These are phyloP conservation scores for human (Homo sapiens) DNA, from an alignment of 2,113 vertebrate genomes.

Conservation along the genomic window DNA sequence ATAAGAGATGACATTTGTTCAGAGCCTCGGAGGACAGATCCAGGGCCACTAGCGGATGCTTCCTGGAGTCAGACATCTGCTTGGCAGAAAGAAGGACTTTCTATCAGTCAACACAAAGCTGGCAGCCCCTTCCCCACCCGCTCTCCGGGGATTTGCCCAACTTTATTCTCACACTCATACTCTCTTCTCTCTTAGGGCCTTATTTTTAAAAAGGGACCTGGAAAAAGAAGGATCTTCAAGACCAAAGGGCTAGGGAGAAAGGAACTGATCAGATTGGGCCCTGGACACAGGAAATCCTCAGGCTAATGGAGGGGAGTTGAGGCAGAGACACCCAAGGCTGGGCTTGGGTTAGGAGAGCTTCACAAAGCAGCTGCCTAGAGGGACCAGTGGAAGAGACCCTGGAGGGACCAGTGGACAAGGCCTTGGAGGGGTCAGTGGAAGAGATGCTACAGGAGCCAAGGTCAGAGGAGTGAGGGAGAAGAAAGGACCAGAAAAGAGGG, in stretches of 20 bases:
- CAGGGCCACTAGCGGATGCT: not conserved
- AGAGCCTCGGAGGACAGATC: not conserved
- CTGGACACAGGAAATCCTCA: too few relatives aligned
- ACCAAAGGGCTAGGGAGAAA: not conserved
- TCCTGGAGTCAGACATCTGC: not conserved
- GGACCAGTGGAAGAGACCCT: not conserved
- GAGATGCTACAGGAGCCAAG: not conserved
- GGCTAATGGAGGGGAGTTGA: not conserved
- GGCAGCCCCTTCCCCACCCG: fast-evolving
- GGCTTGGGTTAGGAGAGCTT: not conserved
- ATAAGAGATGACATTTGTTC: not conserved
- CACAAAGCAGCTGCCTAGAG: fast-evolving
- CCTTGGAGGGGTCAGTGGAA: not conserved
- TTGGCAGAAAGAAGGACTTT: not conserved
- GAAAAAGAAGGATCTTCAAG: not conserved
- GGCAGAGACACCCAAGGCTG: not conserved
- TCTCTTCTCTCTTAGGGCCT: not conserved
- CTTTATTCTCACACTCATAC: not conserved
- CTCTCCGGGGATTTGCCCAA: not conserved
- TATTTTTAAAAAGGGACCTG: not conserved
- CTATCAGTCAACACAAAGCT: not conserved
- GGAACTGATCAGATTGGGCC: not conserved
- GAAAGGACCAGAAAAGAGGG: not conserved
- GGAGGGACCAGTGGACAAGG: not conserved
- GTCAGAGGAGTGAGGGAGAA: not conserved